These are phyloP conservation scores for Acridotheres tristis DNA, from an alignment of 2,797 vertebrate genomes.

Conservation along the genomic window DNA sequence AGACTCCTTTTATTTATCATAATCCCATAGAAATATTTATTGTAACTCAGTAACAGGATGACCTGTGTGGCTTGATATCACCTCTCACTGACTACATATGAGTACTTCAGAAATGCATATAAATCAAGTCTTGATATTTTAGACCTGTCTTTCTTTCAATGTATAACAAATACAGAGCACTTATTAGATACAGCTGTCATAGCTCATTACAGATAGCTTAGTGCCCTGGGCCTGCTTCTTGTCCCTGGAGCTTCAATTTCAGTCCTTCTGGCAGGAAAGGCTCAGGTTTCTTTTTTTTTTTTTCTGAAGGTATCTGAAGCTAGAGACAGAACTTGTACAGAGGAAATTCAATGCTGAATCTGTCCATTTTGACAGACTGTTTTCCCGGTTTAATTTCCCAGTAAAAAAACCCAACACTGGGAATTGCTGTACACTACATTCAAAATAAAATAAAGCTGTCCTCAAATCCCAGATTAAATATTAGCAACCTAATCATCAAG, in stretches of 20 bases:
- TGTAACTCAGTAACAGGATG: not conserved
- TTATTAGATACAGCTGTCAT: not conserved
- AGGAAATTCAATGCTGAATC: not conserved
- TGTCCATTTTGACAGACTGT: not conserved
- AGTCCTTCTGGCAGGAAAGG: not conserved
- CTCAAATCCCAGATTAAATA: not conserved
- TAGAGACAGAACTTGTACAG: not conserved
- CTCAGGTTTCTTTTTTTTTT: not conserved
- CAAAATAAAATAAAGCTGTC: not conserved
- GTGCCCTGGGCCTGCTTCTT: not conserved
- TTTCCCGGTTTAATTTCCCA: not conserved
- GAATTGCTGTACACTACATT: not conserved
- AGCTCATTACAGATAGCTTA: not conserved
- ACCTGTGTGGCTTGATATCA: not conserved
- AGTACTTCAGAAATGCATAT: not conserved
- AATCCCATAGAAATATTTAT: not conserved
- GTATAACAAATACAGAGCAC: not conserved
- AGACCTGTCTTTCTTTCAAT: not conserved
- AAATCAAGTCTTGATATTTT: not conserved
- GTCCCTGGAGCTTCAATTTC: not conserved
- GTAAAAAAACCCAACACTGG: not conserved
- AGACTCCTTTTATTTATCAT: not conserved
- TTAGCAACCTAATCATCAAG: not conserved
- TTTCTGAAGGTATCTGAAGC: not conserved
- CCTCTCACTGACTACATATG: not conserved